Evolutionary conservation across 30 jellyfish, hydroid and myxozoan genomes (phyloP), one percentile per base, ranked within the genome.

Genomic region (Aurelia aurita complex sp. Pacific): DNA sequence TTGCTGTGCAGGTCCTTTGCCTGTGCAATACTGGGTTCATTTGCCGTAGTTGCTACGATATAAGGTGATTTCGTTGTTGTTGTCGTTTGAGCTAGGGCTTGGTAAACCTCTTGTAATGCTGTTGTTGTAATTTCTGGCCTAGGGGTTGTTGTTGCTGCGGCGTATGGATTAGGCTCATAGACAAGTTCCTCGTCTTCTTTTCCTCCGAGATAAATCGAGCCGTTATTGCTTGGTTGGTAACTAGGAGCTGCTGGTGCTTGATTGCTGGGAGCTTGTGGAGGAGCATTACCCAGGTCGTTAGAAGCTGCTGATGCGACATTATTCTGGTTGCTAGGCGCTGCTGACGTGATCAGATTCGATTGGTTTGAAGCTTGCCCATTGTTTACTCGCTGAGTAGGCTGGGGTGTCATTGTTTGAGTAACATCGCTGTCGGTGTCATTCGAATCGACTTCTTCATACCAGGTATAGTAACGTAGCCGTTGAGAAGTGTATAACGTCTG

Each of bases 151-250:
- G 32, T 13, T 61, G 70, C 70, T 46, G 57, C 57, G 1, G 57
- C 2, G 57, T 46, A 46, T 46, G 57, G 57, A 46, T 46, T 46
- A 5, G 81, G 51, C 55, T 71, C 64, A 35, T 74, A 74, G 0
- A 74, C 29, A 11, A 74, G 23, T 32, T 74, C 85, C 53, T 74
- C 85, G 8, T 57, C 59, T 17, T 74, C 85, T 53, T 74, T 74
- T n/a, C 85, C 85, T 74, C 53, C 85, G 10, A 53, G 72, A 33
- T 74, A 74, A 32, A 16, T 46, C 5, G 29, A n/a, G 8, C 18
- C 43, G 67, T 36, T 42, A n/a, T n/a, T 46, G 40, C 29, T 19
- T 38, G 85, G 53, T 53, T 51, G 85, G 57, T 18, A 18, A 17
- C 23, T 46, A 16, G 81, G 65, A 34, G 52, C 43, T 17, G 64